Percentiles rank a stretch among this genome's conserved stretches.
These are phyloP conservation scores for Coreoperca whiteheadi DNA, from an alignment of 2,113 vertebrate species.

Conservation along the genomic window DNA sequence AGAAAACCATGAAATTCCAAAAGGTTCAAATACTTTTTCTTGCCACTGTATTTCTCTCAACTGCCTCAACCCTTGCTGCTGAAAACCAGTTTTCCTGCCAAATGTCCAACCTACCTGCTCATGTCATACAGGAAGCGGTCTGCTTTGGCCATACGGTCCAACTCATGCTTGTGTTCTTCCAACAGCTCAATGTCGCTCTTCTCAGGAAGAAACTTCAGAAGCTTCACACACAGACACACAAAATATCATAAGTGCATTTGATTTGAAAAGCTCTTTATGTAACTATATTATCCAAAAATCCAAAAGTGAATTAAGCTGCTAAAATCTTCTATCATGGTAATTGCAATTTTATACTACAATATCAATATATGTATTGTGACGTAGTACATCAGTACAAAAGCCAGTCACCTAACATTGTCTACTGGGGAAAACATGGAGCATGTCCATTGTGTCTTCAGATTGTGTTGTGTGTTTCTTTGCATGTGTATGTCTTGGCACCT, in stretches of 20 bases:
- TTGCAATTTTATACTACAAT: background rate
- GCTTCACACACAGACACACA: slow-evolving; percentile 46
- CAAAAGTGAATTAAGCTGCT: background rate
- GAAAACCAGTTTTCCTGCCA: too few relatives aligned
- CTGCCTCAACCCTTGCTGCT: too few relatives aligned
- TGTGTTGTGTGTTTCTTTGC: slow-evolving; percentile 5
- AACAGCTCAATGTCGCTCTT: slow-evolving; percentile 73
- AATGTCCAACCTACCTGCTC: slow-evolving; percentile 62
- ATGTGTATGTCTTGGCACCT: slow-evolving; percentile 46
- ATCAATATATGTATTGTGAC: background rate
- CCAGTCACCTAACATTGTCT: background rate
- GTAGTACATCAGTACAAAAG: background rate
- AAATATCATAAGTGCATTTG: background rate
- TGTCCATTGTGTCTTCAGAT: background rate
- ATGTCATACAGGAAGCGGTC: slow-evolving; percentile 75
- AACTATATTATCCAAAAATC: background rate
- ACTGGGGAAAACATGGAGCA: background rate
- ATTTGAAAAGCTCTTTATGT: background rate
- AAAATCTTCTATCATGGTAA: background rate
- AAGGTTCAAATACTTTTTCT: too few relatives aligned
- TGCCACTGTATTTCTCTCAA: too few relatives aligned
- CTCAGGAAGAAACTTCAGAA: slow-evolving; percentile 75
- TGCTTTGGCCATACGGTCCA: slow-evolving; percentile 72
- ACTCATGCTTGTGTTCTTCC: slow-evolving; percentile 73
- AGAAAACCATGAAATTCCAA: too few relatives aligned